These are phyloP conservation scores for Drosophila mojavensis DNA, from an alignment of 1,140 invertebrate genomes.

Conservation along the genomic window DNA sequence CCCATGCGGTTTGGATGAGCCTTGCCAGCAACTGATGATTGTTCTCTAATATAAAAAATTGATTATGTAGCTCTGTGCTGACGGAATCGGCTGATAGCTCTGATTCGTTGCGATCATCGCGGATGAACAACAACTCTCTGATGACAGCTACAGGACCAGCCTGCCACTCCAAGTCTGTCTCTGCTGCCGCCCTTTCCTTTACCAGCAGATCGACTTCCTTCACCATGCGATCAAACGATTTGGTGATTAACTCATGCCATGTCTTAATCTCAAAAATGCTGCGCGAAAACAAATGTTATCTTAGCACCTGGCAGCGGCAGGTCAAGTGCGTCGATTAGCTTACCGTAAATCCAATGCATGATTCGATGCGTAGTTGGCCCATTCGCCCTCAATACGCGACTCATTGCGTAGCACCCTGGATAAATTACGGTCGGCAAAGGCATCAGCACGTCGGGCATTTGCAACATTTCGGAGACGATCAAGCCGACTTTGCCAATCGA, in stretches of 20 bases:
- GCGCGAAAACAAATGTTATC: too few species aligned
- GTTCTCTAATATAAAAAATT: constrained; percentile 89
- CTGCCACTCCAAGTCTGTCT: constrained; percentile 90
- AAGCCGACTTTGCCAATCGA: constrained; percentile 89
- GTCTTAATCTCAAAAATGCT: too few species aligned
- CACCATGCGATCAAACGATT: too few species aligned
- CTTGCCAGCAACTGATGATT: constrained; percentile 89
- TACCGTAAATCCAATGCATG: too few species aligned
- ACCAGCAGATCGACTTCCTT: too few species aligned
- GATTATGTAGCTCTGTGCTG: constrained; percentile 93
- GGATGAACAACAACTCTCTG: constrained; percentile 90
- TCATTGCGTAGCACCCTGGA: constrained; percentile 90
- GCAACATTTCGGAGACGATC: constrained; percentile 88
- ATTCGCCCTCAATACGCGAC: constrained; percentile 91
- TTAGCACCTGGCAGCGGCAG: too few species aligned
- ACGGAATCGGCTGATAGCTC: constrained; percentile 88
- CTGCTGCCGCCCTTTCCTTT: constrained; percentile 85
- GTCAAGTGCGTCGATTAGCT: too few species aligned
- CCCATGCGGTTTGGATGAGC: constrained; percentile 91
- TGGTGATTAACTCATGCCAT: too few species aligned
- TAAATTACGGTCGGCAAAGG: constrained; percentile 89
- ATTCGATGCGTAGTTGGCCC: constrained; percentile 86
- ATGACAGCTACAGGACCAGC: constrained; percentile 90
- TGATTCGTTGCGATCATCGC: constrained; percentile 90
- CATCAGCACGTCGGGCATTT: constrained; percentile 86